These are phyloP conservation scores for Cheilosia urbana DNA, from an alignment of 2,888 invertebrate species.

Conservation along the genomic window DNA sequence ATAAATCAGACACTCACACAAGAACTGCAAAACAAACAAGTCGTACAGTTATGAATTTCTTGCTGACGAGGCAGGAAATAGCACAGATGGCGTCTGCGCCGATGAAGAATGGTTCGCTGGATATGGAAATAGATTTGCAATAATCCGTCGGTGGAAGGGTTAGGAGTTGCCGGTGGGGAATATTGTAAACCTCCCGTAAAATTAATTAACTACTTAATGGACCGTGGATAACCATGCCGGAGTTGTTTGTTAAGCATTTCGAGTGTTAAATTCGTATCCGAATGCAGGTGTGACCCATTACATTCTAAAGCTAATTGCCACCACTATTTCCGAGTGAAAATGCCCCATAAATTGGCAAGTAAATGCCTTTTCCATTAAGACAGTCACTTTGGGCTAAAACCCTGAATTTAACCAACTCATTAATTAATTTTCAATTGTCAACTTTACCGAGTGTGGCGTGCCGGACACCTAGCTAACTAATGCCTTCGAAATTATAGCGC, in stretches of 20 bases:
- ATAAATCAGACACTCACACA: constrained; percentile 28
- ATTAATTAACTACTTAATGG: too few relatives aligned
- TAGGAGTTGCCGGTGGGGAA: neutral
- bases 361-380: neutral
- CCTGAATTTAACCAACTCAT: neutral
- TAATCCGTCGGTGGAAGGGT: neutral
- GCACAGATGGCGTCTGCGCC: constrained; percentile 30
- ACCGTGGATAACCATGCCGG: too few relatives aligned
- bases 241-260: neutral
- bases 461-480: neutral
- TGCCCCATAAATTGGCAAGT: neutral
- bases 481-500: neutral
- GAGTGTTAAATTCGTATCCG: neutral
- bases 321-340: neutral
- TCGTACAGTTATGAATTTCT: constrained; percentile 11
- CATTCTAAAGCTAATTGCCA: neutral
- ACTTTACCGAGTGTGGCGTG: neutral
- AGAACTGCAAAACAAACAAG: constrained; percentile 12
- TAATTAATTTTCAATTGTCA: neutral
- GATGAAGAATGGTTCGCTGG: neutral
- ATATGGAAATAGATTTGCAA: constrained; percentile 41
- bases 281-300: neutral
- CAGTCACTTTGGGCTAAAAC: too few relatives aligned
- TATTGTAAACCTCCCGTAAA: neutral
- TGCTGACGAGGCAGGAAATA: constrained; percentile 43